These are phyloP conservation scores for Mesorhabditis sp. DNA, from an alignment of 2,888 invertebrate species.

Conservation along the genomic window DNA sequence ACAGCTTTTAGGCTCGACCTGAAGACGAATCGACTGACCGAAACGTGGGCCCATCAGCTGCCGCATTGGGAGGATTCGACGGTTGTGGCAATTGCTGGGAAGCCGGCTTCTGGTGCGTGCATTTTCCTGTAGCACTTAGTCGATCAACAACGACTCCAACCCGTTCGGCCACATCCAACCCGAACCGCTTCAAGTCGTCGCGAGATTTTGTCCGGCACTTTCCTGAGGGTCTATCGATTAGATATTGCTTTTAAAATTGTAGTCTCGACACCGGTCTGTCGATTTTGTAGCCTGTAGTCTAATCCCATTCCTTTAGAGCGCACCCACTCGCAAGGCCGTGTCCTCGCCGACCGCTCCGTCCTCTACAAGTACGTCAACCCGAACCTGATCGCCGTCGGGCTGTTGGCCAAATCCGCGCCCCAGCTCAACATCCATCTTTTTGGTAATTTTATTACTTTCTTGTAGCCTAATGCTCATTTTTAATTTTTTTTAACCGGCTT, in stretches of 20 bases:
- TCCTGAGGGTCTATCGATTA: no score
- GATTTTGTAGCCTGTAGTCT: background rate
- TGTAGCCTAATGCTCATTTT: background rate
- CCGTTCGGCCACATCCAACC: no score
- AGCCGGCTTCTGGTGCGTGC: background rate
- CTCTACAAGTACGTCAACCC: slow-evolving; percentile 98
- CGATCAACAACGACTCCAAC: no score
- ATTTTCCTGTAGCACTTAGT: no score
- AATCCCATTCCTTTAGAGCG: slow-evolving; percentile 54
- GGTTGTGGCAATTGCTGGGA: background rate
- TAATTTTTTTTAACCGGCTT: slow-evolving; percentile 34
- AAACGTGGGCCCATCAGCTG: slow-evolving; percentile 12
- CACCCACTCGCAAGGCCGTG: slow-evolving; percentile 90
- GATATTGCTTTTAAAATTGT: no score
- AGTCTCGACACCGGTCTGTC: background rate
- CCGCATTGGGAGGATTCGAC: slow-evolving; percentile 7
- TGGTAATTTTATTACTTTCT: background rate
- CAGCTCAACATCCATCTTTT: background rate
- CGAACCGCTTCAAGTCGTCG: no score
- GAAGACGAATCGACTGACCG: slow-evolving; percentile 6
- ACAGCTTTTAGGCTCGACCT: slow-evolving; percentile 8
- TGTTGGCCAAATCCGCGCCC: background rate
- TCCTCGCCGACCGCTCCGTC: slow-evolving; percentile 88
- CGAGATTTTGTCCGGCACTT: no score
- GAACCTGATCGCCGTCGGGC: slow-evolving; percentile 70